Percentiles rank a stretch among this genome's conserved stretches.
Evolutionary conservation across 1,140 invertebrate species (phyloP).

Genomic region (Zaprionus taronus): DNA sequence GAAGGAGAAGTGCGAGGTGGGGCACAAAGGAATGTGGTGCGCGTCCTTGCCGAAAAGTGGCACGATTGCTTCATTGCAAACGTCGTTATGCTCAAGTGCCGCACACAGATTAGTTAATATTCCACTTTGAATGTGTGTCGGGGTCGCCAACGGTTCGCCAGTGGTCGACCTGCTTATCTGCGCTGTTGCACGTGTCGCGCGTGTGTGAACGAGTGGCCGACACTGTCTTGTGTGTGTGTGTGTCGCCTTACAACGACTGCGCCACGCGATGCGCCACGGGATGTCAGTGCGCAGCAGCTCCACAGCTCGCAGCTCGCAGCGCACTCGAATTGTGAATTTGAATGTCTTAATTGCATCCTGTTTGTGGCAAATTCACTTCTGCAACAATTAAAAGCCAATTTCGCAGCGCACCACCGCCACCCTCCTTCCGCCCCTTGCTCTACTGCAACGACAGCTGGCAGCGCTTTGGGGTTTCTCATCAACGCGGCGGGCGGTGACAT

Average conservation of each 20-base stretch:
- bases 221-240: background rate
- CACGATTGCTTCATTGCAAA: slow-evolving; percentile 48
- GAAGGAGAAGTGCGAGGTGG: no score
- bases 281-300: background rate
- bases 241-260: background rate
- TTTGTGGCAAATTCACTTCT: slow-evolving; percentile 79
- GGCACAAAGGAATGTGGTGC: background rate
- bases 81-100: slow-evolving; percentile 51
- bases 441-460: slow-evolving; percentile 42
- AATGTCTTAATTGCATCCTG: slow-evolving; percentile 81
- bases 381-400: slow-evolving; percentile 81
- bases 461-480: slow-evolving; percentile 65
- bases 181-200: slow-evolving; percentile 33
- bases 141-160: slow-evolving; percentile 36
- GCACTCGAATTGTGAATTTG: slow-evolving; percentile 46
- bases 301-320: background rate
- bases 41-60: slow-evolving; percentile 40
- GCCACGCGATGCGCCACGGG: background rate
- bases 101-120: slow-evolving; percentile 74
- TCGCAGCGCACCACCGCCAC: slow-evolving; percentile 25
- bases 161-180: slow-evolving; percentile 41
- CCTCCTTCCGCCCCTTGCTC: no score
- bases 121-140: slow-evolving; percentile 65
- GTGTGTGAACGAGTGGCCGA: background rate
- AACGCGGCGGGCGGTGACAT: slow-evolving; percentile 46